phyloP scores from a whole-genome alignment of 1,140 invertebrate genomes.

The Archivesica marissinica region DNA sequence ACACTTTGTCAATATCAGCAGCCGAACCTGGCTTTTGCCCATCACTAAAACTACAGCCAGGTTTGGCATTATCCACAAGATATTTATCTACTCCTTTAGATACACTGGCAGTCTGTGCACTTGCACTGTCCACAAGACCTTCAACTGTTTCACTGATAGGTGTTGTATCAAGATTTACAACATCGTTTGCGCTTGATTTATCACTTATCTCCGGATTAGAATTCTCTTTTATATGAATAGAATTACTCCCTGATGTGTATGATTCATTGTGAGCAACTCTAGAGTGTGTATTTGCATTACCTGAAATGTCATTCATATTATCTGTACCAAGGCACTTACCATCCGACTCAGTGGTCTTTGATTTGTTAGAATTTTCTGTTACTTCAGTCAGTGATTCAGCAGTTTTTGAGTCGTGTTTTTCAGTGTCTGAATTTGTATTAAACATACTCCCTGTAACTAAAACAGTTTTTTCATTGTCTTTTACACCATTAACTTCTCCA shows the following conservation, averaged over 20 bases:
- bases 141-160: background rate
- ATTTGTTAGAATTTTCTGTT: background rate
- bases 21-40: slow-evolving; percentile 2
- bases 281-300: background rate
- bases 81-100: background rate
- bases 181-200: background rate
- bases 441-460: background rate
- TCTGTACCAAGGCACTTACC: background rate
- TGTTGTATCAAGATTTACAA: background rate
- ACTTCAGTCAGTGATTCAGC: background rate
- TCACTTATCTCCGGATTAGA: background rate
- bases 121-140: background rate
- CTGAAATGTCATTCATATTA: background rate
- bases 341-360: background rate
- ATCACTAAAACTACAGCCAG: slow-evolving; percentile 8
- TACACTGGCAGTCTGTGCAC: background rate
- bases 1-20: background rate
- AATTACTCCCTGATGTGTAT: background rate
- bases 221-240: background rate
- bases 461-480: background rate
- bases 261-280: background rate
- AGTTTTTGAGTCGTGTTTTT: background rate
- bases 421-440: background rate
- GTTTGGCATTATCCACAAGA: slow-evolving; percentile 26
- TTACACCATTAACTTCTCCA: background rate